Evolutionary conservation across 2,797 vertebrate genomes (phyloP), one percentile per base, ranked within the genome.

Genomic region (Spinibarbus caldwelli): DNA sequence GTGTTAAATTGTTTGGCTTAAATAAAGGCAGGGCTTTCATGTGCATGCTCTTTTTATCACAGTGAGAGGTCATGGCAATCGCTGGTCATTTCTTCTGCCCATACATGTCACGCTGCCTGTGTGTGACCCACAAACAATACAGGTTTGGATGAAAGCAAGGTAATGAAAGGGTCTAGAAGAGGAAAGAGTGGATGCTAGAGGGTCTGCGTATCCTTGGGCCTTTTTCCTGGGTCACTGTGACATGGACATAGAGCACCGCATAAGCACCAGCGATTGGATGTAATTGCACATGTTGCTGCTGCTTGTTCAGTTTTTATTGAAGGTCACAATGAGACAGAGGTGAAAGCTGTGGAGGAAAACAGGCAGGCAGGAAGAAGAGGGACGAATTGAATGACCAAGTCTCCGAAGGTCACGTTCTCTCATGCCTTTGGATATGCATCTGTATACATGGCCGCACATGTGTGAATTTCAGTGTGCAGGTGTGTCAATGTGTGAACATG

Each of bases 221-320:
- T 64, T 49, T 64, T 31, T 49, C 21, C 4, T 21, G 31, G 14
- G 57, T 83, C 43, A 75, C 12, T 64, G 81, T 83, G 81, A 75
- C 70, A 73, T 64, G 80, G 26, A 47, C 2, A 1, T 34, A 41
- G 17, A 59, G 36, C 36, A 68, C 34, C 41, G n/a, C 23, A 52
- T 71, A 52, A 71, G 49, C 80, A 71, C 79, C 34, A 57, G 80
- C 6, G 10, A 12, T 66, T 47, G 54, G 54, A 78, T 84, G 62
- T 68, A 84, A 77, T 43, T 70, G 73, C 62, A 78, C 82, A n/a
- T 52, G 73, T 84, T 84, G 82, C 82, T 52, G 43, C 71, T 66
- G 71, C 72, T 64, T 66, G 57, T 49, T 77, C 34, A 23, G 45
- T 49, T 76, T 84, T 54, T 78, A 70, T 59, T 36, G 49, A 85